Percentiles rank a stretch among this genome's conserved stretches.
Evolutionary conservation across 2,888 invertebrate species (phyloP).

Genomic region (Tanytarsus gracilentus): DNA sequence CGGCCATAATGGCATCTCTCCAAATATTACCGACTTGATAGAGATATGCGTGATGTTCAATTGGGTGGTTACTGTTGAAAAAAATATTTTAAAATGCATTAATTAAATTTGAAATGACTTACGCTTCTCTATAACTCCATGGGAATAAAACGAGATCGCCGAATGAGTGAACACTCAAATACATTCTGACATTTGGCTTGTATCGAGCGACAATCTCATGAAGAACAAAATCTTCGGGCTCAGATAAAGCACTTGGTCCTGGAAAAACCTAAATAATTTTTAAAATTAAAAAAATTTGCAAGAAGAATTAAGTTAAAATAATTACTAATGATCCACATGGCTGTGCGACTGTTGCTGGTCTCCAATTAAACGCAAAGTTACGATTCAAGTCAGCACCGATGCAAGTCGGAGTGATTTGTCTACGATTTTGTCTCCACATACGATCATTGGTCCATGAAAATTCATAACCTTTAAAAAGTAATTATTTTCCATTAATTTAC

Average conservation of each 20-base stretch:
- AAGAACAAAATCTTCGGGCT: not conserved
- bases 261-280: no score
- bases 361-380: not conserved
- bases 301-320: no score
- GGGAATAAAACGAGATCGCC: no score
- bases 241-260: no score
- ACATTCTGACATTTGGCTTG: constrained; percentile 40
- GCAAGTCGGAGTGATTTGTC: constrained; percentile 45
- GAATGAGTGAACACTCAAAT: constrained; percentile 42
- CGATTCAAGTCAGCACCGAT: constrained; percentile 63
- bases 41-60: no score
- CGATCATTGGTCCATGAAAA: constrained; percentile 34
- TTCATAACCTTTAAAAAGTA: no score
- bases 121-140: constrained; percentile 34
- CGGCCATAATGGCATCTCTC: constrained; percentile 40
- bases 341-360: not conserved
- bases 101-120: no score
- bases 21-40: constrained; percentile 11
- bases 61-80: no score
- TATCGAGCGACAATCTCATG: constrained; percentile 32
- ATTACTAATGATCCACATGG: no score
- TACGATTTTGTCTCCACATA: constrained; percentile 63
- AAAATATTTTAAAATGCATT: no score
- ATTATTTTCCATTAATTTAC: no score
- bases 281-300: constrained; percentile 35